Evolutionary conservation across 2,888 invertebrate genomes (phyloP), one percentile per base, ranked within the genome.

Genomic region (Pristionchus entomophagus): DNA sequence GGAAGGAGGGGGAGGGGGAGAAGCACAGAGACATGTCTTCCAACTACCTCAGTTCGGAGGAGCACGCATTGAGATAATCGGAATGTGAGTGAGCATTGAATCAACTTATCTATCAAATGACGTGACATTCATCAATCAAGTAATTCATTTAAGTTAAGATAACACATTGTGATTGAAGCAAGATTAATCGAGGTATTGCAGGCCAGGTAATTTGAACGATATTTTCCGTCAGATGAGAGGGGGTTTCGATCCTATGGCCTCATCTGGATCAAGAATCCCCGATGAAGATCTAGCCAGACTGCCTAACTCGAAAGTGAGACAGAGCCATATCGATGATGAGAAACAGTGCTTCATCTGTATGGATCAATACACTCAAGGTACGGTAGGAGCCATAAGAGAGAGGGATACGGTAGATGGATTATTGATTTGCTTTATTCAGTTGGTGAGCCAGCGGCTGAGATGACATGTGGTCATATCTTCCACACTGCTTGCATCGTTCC

Each of bases 401-500:
- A 26, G 6, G 59, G 59, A 2, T 32, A 41, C 38, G 41, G 41
- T 73, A 26, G 4, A 38, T 73, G 73, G 32, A 17, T 45, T 4
- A 29, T 45, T 5, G 3, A 69, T 77, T 14, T 22, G 17, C 22
- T 49, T 32, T 59, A n/a, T n/a, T 29, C 94, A 90, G 94, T 95
- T 93, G 95, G 95, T 82, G 97, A 97, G 94, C 95, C 95, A 88
- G 96, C 96, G 29, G 96, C 96, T 87, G 96, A 96, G 92, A 95
- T 97, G 93, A 96, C 96, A 87, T 97, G 97, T 95, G 96, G 96
- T 91, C 98, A 99, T 95, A 95, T 97, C 86, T 99, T 97, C 95
- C 98, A 99, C 94, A 96, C 96, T 93, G 95, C 96, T 89, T 98
- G 98, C 94, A 98, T 99, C 94, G 95, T 96, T 90, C 97, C 97